Evolutionary conservation across 2,113 vertebrate genomes (phyloP), one percentile per base, ranked within the genome.

Genomic region (Myiozetetes cayanensis): DNA sequence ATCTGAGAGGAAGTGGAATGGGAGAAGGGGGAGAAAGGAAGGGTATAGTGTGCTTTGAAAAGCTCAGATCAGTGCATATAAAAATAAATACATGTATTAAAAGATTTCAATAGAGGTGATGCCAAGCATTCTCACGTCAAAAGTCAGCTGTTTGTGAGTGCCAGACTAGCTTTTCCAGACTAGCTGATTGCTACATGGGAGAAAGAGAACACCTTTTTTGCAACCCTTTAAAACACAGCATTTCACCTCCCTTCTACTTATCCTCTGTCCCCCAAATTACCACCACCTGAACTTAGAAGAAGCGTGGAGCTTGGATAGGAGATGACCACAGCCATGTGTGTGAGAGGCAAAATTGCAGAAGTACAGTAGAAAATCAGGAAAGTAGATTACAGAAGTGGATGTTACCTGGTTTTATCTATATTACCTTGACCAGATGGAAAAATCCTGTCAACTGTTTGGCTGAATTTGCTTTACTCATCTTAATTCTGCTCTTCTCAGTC

Each of bases 301-400:
- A 50, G 37, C 39, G 20, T 47, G 35, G 23, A 81, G 15, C 44
- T 68, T 83, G 19, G 46, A 66, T 27, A 70, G 68, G 55, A 89
- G 25, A 15, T 30, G 14, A 43, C 37, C 3, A 4, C 10, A 35
- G 31, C 25, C 21, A 7, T 0, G 0, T 43, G 33, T 16, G 0
- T 53, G 61, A 53, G 65, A 91, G 24, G 17, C 56, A 50, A 49
- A 72, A 72, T 11, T 62, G 30, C 33, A 39, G 16, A 56, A 65
- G 10, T 71, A 44, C 11, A 9, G 12, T 22, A 71, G 59, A 19
- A 70, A 78, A 91, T 47, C 67, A 27, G 50, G 53, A 72, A 94
- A 62, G 47, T 0, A 61, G 16, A 41, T 94, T 90, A 55, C 61
- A 71, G 15, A 59, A 73, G 9, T 83, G 30, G 17, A 24, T 39